Base-by-base conservation (phyloP, 92 coral and sea anemone species). In the Ricordea florida region DNA sequence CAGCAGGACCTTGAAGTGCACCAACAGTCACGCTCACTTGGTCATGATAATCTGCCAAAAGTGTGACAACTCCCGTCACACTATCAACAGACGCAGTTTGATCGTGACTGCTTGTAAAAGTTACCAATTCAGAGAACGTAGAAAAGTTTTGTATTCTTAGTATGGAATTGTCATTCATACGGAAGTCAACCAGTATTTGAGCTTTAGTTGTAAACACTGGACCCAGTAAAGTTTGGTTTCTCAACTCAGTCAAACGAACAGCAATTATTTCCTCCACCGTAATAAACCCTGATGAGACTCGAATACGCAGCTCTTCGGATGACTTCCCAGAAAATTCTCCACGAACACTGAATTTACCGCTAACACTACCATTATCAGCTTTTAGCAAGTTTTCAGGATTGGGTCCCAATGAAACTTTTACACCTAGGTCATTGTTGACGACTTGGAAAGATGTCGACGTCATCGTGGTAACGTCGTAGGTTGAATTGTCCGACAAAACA, bases 101-200 rank as follows among this genome's bases (percentile, higher is more conserved):
- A 2, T 43, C 29, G 34, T 57, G 27, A 29, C 48, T 46, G 55
- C 44, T 60, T 4, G 55, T 28, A 37, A 89, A 79, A 40, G 32
- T 24, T 0, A 84, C 90, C 10, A 89, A 70, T 11, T 83, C 80
- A 15, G 69, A 25, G 60, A 64, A 84, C 0, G 38, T 47, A 5
- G 57, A 40, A 50, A 89, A 79, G 63, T 84, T 67, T 47, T 57
- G 64, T 28, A 89, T 44, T 14, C 63, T 46, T n/a, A 89, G 20
- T 15, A 74, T 36, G 1, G 87, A 79, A 43, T 61, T 47, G 70
- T 89, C 90, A 50, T 80, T 85, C 83, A 89, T 80, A 10, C 23
- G 44, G 36, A 74, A 66, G 47, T 79, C 74, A 14, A 84, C 93
- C 10, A 47, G 67, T 24, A 79, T 30, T 26, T 76, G 87, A 30